Base-by-base conservation (phyloP, 1,140 invertebrate species). In the Myzus persicae region DNA sequence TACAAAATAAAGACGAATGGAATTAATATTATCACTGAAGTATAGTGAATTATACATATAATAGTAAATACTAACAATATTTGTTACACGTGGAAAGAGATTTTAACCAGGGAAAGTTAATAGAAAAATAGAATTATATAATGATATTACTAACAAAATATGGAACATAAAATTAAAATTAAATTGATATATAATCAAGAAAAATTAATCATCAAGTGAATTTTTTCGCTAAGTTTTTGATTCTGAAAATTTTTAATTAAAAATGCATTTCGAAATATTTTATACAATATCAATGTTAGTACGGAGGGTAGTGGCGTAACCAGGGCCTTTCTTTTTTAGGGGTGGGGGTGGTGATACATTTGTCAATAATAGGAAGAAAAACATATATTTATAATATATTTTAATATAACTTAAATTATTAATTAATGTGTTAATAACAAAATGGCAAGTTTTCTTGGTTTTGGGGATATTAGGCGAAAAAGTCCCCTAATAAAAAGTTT, bases 1-100 rank as follows among this genome's bases (percentile, higher is more conserved):
- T 88, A 88, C 31, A 46, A 88, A 88, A 48, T 46, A 88, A 88
- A 88, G n/a, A 9, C 85, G 6, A 48, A 48, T 88, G 36, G 44
- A 76, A 51, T 51, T 89, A 89, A 38, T 36, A 88, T 89, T 38
- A 51, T 51, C n/a, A 89, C 36, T 44, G 31, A 20, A 46, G 40
- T 46, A 44, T 81, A 40, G 14, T 87, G 20, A 44, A 44, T n/a
- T 38, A 87, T 36, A 84, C 22, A 40, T 87, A 44, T 85, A 31
- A 85, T n/a, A 40, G 24, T 40, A 42, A 31, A 84, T 84, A 38
- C 18, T 67, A 67, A 24, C 38, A 38, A 82, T 84, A 40, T 84
- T 42, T 46, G 42, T 46, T 87, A 87, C 42, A 87, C 2, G 11
- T 42, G 24, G 11, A 84, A 42, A 20, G 26, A 8, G 8, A 24